A percentile compares a stretch with the other conserved stretches of the same genome.
Evolutionary conservation across 2,113 vertebrate species (phyloP).

Genomic region (Lethenteron camtschaticum): DNA sequence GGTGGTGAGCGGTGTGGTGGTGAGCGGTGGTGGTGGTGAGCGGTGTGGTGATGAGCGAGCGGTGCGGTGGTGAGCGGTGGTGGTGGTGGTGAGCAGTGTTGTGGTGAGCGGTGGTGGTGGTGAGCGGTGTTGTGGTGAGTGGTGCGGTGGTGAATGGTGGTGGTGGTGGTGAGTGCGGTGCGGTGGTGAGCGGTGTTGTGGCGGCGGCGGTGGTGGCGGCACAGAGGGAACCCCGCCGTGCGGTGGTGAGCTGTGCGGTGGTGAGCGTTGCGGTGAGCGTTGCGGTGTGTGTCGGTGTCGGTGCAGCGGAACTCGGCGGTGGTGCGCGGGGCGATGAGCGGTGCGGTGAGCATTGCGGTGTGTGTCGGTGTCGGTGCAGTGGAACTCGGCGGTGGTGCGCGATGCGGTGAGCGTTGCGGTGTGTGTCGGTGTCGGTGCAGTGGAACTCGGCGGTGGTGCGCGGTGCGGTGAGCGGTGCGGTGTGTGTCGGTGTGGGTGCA

Average conservation of each 20-base stretch:
- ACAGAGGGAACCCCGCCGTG: background rate
- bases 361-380: slow-evolving; percentile 23
- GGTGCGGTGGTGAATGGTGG: no score
- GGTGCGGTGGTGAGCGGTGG: no score
- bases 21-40: background rate
- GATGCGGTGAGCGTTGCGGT: slow-evolving; percentile 23
- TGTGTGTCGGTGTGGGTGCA: slow-evolving; percentile 14
- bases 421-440: slow-evolving; percentile 18
- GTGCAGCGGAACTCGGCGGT: slow-evolving; percentile 67
- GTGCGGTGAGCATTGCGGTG: background rate
- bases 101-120: background rate
- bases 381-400: slow-evolving; percentile 60
- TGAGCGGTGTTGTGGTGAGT: no score
- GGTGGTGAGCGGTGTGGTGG: no score
- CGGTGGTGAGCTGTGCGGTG: background rate
- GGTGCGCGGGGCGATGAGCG: slow-evolving; percentile 23
- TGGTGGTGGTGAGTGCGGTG: background rate
- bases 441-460: slow-evolving; percentile 68
- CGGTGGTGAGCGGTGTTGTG: background rate
- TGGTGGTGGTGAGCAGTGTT: no score
- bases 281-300: background rate
- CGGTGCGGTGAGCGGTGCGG: slow-evolving; percentile 23
- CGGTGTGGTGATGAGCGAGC: no score
- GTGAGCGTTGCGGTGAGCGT: background rate
- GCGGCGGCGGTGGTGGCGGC: fast-evolving